phyloP scores from a whole-genome alignment of 2,888 invertebrate genomes.

The Melinaea marsaeus region DNA sequence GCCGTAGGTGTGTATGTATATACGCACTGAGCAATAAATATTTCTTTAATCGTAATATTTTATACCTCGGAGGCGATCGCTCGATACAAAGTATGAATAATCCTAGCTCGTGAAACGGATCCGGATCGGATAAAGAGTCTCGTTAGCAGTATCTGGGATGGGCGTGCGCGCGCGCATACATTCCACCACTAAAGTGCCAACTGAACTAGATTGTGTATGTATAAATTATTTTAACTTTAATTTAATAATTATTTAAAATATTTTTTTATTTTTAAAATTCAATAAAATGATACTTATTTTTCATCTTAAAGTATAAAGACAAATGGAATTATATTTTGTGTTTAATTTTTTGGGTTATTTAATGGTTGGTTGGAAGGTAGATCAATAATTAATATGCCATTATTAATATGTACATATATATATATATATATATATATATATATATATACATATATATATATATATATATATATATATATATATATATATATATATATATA shows the following conservation, averaged over 20 bases:
- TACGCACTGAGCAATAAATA: background rate
- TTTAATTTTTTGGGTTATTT: conserved; percentile 30
- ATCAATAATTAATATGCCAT: conserved; percentile 73
- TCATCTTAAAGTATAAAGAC: background rate
- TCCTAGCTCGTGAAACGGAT: conserved; percentile 25
- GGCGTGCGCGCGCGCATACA: conserved; percentile 40
- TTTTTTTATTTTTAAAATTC: too few relatives aligned
- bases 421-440: too few relatives aligned
- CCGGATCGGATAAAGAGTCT: conserved; percentile 47
- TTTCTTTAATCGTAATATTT: conserved; percentile 3
- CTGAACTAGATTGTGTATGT: conserved; percentile 3
- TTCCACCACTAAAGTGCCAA: conserved; percentile 9
- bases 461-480: conserved; percentile 35
- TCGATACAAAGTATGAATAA: conserved; percentile 39
- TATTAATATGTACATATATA: conserved; percentile 33
- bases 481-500: too few relatives aligned
- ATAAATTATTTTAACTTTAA: background rate
- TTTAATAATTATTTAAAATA: conserved; percentile 1
- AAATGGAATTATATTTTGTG: background rate
- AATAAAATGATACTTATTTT: too few relatives aligned
- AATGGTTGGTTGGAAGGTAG: conserved; percentile 61
- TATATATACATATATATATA: too few relatives aligned
- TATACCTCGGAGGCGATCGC: conserved; percentile 18
- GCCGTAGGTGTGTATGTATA: too few relatives aligned
- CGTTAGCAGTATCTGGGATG: conserved; percentile 55